phyloP scores from a whole-genome alignment of 2,797 vertebrate genomes.

The Macrochelys suwanniensis region DNA sequence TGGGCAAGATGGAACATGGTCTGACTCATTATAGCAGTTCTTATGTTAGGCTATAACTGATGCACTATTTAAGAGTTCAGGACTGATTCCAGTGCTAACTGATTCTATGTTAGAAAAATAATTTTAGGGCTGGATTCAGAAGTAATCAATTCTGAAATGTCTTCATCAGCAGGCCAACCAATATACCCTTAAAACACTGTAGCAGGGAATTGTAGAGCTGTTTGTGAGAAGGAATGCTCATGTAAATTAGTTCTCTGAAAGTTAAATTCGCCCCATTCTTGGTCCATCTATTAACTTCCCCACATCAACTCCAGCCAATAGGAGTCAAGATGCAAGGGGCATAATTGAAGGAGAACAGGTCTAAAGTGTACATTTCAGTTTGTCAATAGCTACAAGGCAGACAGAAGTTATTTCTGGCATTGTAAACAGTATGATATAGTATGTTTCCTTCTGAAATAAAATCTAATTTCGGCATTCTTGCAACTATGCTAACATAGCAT shows the following conservation, averaged over 20 bases:
- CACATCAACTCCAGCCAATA: background rate
- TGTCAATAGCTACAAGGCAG: background rate
- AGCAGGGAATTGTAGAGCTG: background rate
- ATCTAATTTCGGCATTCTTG: background rate
- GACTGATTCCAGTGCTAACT: background rate
- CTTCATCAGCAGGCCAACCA: background rate
- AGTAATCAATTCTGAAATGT: background rate
- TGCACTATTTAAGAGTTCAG: background rate
- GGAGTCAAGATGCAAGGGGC: background rate
- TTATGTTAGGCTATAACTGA: background rate
- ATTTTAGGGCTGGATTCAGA: background rate
- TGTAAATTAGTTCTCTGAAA: background rate
- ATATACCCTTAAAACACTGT: background rate
- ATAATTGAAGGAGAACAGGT: background rate
- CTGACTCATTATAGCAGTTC: background rate
- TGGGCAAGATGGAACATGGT: background rate
- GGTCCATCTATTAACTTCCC: background rate
- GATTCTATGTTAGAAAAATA: background rate
- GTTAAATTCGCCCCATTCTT: too few species aligned
- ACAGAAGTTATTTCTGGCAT: background rate
- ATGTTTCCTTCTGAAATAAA: slow-evolving; percentile 4
- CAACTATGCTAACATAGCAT: background rate
- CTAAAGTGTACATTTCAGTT: background rate
- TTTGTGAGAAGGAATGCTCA: background rate
- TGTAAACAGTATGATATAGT: background rate